These are phyloP conservation scores for Zaprionus gabonicus DNA, from an alignment of 1,140 invertebrate species.

Conservation along the genomic window DNA sequence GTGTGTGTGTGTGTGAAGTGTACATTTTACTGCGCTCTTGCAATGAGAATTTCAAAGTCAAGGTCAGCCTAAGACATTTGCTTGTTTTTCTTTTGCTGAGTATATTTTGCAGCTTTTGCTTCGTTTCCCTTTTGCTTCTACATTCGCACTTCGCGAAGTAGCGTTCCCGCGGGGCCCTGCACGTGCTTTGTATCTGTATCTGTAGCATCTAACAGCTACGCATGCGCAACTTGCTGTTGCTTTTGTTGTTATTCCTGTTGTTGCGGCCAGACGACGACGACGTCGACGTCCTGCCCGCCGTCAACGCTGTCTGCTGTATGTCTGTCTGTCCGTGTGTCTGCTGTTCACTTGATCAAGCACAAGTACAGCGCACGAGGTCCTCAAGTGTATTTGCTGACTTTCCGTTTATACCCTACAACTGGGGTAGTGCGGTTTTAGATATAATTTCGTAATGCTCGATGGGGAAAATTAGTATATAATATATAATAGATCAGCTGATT, in stretches of 20 bases:
- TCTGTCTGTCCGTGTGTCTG: slow-evolving; percentile 29
- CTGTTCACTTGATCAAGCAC: slow-evolving; percentile 68
- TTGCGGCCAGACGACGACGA: slow-evolving; percentile 17
- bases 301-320: slow-evolving; percentile 43
- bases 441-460: too few species aligned
- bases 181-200: slow-evolving; percentile 54
- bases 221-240: slow-evolving; percentile 60
- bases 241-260: slow-evolving; percentile 36
- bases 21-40: slow-evolving; percentile 59
- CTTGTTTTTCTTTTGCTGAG: slow-evolving; percentile 32
- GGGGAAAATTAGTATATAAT: too few species aligned
- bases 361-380: slow-evolving; percentile 54
- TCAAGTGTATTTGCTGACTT: slow-evolving; percentile 28
- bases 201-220: slow-evolving; percentile 68
- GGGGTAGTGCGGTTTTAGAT: not conserved
- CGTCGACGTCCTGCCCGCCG: slow-evolving; percentile 39
- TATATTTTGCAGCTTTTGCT: slow-evolving; percentile 21
- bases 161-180: slow-evolving; percentile 50
- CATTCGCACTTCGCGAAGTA: slow-evolving; percentile 31
- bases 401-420: slow-evolving; percentile 12
- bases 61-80: slow-evolving; percentile 73
- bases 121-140: slow-evolving; percentile 31
- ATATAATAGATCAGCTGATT: too few species aligned
- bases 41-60: slow-evolving; percentile 80
- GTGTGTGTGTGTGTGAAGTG: slow-evolving; percentile 20